phyloP scores from a whole-genome alignment of 2,113 vertebrate genomes.

The Phalacrocorax brasilianus region DNA sequence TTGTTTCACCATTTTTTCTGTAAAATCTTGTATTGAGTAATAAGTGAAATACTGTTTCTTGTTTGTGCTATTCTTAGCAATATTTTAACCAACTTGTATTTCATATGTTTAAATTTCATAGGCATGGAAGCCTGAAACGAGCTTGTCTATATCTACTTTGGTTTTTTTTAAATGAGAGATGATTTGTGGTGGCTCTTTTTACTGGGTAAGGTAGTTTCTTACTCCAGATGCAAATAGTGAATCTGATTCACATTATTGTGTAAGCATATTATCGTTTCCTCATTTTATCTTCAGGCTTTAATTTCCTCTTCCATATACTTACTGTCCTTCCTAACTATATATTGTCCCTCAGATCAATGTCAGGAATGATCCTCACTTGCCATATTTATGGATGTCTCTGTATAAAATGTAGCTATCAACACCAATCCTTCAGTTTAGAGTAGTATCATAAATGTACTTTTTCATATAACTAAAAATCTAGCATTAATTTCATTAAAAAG shows the following conservation, averaged over 20 bases:
- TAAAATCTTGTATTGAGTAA: conserved; percentile 52
- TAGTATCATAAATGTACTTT: background rate
- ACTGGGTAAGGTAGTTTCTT: background rate
- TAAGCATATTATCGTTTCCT: background rate
- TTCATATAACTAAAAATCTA: background rate
- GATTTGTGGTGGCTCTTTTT: conserved; percentile 10
- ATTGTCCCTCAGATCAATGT: background rate
- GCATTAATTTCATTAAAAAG: background rate
- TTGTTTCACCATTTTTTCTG: conserved; percentile 34
- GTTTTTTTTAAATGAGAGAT: conserved; percentile 19
- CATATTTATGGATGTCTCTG: background rate
- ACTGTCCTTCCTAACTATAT: background rate
- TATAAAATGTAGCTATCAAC: background rate
- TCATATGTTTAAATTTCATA: conserved; percentile 36
- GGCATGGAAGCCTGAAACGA: conserved; percentile 38
- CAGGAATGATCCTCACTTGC: background rate
- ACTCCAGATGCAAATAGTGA: background rate
- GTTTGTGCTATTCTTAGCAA: conserved; percentile 59
- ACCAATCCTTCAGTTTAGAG: background rate
- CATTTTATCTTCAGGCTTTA: background rate
- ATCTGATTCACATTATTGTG: background rate
- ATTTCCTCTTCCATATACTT: background rate
- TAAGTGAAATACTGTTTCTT: conserved; percentile 53
- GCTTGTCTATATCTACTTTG: conserved; percentile 43
- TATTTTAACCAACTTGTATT: conserved; percentile 56